These are phyloP conservation scores for Capreolus pygargus DNA, from an alignment of 2,113 vertebrate genomes.

Conservation along the genomic window DNA sequence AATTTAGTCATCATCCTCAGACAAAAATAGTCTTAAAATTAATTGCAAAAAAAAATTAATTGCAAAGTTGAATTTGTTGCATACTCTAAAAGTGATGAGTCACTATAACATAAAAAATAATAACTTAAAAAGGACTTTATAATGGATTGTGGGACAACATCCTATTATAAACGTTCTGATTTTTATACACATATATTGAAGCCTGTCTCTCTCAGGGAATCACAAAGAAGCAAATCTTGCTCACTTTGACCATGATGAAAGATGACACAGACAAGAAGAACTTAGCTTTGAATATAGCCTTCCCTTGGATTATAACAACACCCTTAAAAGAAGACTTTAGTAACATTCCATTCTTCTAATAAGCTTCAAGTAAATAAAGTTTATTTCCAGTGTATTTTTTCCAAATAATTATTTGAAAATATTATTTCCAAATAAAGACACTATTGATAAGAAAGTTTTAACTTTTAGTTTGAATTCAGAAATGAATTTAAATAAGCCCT, in stretches of 20 bases:
- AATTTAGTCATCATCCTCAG: not conserved
- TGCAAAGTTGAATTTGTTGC: not conserved
- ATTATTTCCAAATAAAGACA: not conserved
- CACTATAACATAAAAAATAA: not conserved
- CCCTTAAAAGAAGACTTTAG: not conserved
- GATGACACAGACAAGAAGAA: not conserved
- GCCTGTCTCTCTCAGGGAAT: not conserved
- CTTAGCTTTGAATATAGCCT: not conserved
- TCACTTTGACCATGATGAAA: not conserved
- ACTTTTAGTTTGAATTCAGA: not conserved
- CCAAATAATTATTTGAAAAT: not conserved
- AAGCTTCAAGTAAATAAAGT: not conserved
- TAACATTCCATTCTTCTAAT: not conserved
- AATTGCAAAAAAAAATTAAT: not conserved
- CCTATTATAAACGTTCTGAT: not conserved
- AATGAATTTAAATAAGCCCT: not conserved
- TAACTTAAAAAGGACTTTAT: not conserved
- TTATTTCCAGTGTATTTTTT: not conserved
- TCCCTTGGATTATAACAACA: not conserved
- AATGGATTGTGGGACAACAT: not conserved
- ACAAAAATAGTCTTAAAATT: conserved; percentile 6
- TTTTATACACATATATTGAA: not conserved
- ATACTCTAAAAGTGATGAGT: not conserved
- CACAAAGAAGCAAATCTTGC: not conserved
- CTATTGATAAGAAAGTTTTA: not conserved